phyloP scores from a whole-genome alignment of 2,113 vertebrate species.

The Nesoenas mayeri region DNA sequence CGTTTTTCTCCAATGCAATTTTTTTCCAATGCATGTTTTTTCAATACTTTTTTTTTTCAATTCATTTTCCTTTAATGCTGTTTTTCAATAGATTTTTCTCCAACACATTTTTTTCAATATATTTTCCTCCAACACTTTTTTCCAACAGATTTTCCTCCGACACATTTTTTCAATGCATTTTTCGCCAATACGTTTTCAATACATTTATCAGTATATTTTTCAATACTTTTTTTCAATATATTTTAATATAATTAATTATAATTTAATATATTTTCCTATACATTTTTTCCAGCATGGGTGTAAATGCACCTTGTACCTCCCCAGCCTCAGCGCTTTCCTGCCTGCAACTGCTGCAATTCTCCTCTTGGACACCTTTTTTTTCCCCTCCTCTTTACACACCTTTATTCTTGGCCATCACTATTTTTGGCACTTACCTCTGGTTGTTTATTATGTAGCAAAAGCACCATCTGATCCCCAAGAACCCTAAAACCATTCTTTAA shows the following conservation, averaged over 20 bases:
- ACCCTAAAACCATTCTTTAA: accelerated
- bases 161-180: too few species aligned
- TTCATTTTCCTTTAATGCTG: too few species aligned
- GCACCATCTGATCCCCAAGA: accelerated
- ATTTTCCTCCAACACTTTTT: too few species aligned
- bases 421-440: accelerated
- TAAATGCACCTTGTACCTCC: not conserved
- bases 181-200: not conserved
- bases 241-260: too few species aligned
- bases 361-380: too few species aligned
- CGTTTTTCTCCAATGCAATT: not conserved
- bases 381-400: too few species aligned
- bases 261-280: too few species aligned
- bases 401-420: accelerated
- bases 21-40: not conserved
- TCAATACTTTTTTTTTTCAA: not conserved
- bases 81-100: too few species aligned
- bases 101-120: too few species aligned
- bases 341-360: accelerated
- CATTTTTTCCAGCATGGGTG: accelerated
- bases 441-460: accelerated
- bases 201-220: too few species aligned
- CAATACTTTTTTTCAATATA: too few species aligned
- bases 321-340: not conserved
- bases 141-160: not conserved